phyloP scores from a whole-genome alignment of 2,113 vertebrate species.

The Halichoerus grypus region DNA sequence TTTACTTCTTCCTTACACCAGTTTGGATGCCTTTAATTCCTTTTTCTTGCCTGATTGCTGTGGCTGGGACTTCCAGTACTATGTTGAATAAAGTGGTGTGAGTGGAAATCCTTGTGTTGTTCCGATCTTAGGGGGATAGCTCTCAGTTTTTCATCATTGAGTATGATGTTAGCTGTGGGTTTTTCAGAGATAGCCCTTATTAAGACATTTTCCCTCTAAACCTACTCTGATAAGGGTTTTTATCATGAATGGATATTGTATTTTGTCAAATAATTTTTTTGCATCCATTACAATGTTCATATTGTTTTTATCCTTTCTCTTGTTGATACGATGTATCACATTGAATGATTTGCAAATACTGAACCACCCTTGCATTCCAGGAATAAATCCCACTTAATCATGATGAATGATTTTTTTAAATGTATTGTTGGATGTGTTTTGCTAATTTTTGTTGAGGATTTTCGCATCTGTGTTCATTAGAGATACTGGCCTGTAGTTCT shows the following conservation, averaged over 20 bases:
- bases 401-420: background rate
- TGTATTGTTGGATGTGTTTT: background rate
- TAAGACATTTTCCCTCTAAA: background rate
- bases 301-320: background rate
- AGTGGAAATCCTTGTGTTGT: background rate
- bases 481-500: background rate
- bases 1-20: background rate
- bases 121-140: background rate
- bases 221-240: background rate
- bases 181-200: background rate
- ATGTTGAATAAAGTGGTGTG: background rate
- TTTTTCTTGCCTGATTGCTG: background rate
- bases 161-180: background rate
- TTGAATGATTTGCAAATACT: background rate
- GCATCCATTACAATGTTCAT: background rate
- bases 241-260: background rate
- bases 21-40: background rate
- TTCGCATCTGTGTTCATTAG: background rate
- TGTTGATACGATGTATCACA: background rate
- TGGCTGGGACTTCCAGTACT: background rate
- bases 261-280: background rate
- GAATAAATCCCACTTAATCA: background rate
- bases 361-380: background rate
- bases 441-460: background rate
- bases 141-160: background rate